Evolutionary conservation across 2,113 vertebrate genomes (phyloP).

Genomic region (Rhabdornis inornatus): DNA sequence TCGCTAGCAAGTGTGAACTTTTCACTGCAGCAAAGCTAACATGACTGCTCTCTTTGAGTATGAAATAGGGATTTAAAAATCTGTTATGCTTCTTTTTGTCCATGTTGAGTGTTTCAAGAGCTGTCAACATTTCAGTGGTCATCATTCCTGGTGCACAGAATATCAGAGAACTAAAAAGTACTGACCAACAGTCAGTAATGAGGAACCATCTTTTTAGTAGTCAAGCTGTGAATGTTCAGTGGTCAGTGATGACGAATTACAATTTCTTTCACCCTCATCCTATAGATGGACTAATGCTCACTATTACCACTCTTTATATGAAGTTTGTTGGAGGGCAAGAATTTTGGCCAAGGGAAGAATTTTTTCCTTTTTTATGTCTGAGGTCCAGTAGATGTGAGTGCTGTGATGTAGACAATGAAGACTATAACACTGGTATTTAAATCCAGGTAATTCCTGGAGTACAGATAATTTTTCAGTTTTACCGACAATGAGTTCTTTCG

Average conservation of each 20-base stretch:
- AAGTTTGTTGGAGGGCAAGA: not conserved
- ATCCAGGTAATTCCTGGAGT: not conserved
- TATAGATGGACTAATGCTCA: not conserved
- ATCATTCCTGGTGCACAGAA: not conserved
- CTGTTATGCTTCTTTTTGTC: not conserved
- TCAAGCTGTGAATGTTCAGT: not conserved
- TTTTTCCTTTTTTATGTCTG: not conserved
- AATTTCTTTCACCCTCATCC: not conserved
- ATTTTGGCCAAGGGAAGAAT: not conserved
- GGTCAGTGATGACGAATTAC: not conserved
- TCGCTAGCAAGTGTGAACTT: not conserved
- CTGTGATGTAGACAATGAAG: not conserved
- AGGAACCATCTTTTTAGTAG: not conserved
- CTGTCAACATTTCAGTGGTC: not conserved
- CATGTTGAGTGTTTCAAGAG: not conserved
- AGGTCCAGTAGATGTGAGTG: not conserved
- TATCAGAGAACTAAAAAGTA: not conserved
- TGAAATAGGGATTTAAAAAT: not conserved
- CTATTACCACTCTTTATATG: not conserved
- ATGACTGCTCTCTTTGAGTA: not conserved
- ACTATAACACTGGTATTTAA: not conserved
- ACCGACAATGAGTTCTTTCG: not conserved
- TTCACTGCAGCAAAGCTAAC: not conserved
- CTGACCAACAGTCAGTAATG: not conserved
- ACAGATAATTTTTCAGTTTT: not conserved